phyloP scores from a whole-genome alignment of 2,888 invertebrate species.

The Pteria penguin region DNA sequence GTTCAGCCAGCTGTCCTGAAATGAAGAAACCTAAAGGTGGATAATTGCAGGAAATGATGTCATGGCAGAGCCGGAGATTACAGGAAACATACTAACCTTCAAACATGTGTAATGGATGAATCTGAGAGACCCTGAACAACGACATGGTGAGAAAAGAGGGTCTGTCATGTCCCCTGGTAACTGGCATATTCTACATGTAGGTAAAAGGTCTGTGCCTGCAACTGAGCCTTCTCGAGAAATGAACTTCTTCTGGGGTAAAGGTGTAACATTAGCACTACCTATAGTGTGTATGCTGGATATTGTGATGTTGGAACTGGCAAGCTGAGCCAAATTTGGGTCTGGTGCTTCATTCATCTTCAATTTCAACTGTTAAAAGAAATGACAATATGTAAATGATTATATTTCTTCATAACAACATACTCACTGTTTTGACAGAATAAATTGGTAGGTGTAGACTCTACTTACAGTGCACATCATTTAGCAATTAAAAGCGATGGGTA shows the following conservation, averaged over 20 bases:
- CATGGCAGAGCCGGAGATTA: background rate
- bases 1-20: too few relatives aligned
- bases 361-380: too few relatives aligned
- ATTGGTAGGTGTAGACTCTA: too few relatives aligned
- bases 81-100: conserved; percentile 80
- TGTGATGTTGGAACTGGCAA: conserved; percentile 40
- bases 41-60: too few relatives aligned
- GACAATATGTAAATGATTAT: too few relatives aligned
- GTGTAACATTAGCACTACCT: conserved; percentile 55
- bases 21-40: too few relatives aligned
- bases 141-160: conserved; percentile 82
- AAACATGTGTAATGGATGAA: conserved; percentile 82
- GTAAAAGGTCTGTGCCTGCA: conserved; percentile 64
- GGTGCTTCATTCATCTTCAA: conserved; percentile 13
- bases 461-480: background rate
- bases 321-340: conserved; percentile 36
- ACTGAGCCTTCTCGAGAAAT: conserved; percentile 17
- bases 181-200: conserved; percentile 83
- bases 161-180: conserved; percentile 71
- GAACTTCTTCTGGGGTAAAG: conserved; percentile 51
- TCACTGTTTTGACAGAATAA: too few relatives aligned
- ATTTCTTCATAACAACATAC: too few relatives aligned
- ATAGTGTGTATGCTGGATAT: conserved; percentile 42
- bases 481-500: background rate
- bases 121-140: conserved; percentile 82